Base-by-base conservation (phyloP, 2,888 invertebrate species). In the Perithous albicinctus region DNA sequence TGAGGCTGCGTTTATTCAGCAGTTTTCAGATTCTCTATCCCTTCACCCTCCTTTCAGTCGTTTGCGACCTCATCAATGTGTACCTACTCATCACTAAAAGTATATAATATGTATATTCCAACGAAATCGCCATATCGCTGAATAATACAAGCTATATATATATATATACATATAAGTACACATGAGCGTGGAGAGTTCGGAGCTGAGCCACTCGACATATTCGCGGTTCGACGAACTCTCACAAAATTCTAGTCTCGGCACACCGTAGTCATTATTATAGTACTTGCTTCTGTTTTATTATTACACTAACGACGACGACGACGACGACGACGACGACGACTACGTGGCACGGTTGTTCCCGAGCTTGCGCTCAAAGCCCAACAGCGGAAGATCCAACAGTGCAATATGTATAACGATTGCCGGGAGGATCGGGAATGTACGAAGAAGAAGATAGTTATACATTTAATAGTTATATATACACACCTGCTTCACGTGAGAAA, bases 181-280 rank as follows among this genome's bases (percentile, higher is more conserved):
- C 74, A 26, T 61, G 51, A 51, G 48, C 41, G 43, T 41, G 38
- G 75, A 78, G 75, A 78, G 70, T 66, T 78, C 78, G 29, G 78
- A 43, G 66, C 61, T 51, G 82, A 86, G 86, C 87, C 89, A 90
- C 90, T 90, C 89, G 87, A 90, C 87, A 86, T 88, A 86, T 90
- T 90, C 87, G 89, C 91, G 91, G 89, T 88, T 90, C 90, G 88
- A 64, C 87, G 89, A 84, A 87, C 87, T 86, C 89, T 87, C 86
- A 91, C 90, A 91, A 91, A 91, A 91, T 91, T 88, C 89, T 89
- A 89, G 88, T 88, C 85, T 84, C 67, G 72, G 64, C 46, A 75
- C 70, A 79, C 69, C 82, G 66, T 67, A 76, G 82, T 90, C 90
- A 88, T 91, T 90, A 90, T 90, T 88, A 87, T 88, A 88, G 88